Conservation (phyloP, 2,888 invertebrate genomes). For the Didymodactylos carnosus region DNA sequence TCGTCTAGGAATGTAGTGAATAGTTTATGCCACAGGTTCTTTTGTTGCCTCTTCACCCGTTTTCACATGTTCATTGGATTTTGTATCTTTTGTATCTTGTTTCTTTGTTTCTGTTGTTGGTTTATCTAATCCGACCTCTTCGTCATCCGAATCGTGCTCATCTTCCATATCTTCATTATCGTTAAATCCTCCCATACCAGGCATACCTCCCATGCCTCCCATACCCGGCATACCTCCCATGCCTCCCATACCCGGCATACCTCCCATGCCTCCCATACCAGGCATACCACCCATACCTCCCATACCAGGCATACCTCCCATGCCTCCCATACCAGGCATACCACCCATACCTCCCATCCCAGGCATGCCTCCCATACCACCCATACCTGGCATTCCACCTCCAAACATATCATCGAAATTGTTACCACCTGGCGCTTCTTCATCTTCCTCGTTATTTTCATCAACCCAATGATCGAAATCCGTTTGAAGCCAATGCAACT, state of each 20-base stretch:
- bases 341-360: not conserved
- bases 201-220: not conserved
- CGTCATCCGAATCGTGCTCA: not conserved
- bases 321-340: not conserved
- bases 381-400: not conserved
- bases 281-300: not conserved
- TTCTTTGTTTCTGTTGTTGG: too few species aligned
- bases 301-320: not conserved
- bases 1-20: too few species aligned
- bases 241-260: not conserved
- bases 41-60: too few species aligned
- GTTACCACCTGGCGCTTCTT: constrained; percentile 25
- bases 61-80: too few species aligned
- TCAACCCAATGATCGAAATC: constrained; percentile 96
- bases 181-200: not conserved
- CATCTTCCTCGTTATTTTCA: constrained; percentile 76
- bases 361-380: not conserved
- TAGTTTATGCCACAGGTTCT: too few species aligned
- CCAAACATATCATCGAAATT: constrained; percentile 1
- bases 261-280: not conserved
- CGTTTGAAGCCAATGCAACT: constrained; percentile 80
- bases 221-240: not conserved
- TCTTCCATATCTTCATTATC: not conserved
- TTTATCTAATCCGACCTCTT: too few species aligned
- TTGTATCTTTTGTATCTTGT: too few species aligned